Evolutionary conservation across 2,797 vertebrate genomes (phyloP), one percentile per base, ranked within the genome.

Genomic region (Chelmon rostratus): DNA sequence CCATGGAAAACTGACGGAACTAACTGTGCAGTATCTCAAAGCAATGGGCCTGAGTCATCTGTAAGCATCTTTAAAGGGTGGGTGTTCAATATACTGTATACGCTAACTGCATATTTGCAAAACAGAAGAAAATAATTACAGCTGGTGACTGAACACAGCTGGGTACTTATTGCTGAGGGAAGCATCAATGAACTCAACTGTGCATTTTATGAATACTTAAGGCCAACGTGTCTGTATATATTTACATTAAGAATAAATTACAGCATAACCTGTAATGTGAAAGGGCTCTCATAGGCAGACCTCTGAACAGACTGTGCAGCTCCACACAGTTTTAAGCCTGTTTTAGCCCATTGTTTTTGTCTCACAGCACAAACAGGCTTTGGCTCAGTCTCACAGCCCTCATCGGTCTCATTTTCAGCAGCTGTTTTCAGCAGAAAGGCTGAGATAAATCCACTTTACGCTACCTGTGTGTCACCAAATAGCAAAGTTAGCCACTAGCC

Each of bases 1-100:
- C 74, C 71, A 66, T 62, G 77, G 64, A 85, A 65, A 78, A 82
- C 64, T 80, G 82, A 69, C 6, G 66, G 78, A 92, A 87, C 81
- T 86, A 88, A 91, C 88, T 86, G 82, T 61, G 67, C 81, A 28
- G 78, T 61, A 82, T 90, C 83, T 90, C 71, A 79, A 82, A 86
- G 84, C 73, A 23, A 68, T 70, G 81, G 68, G 84, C 78, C 77
- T 4, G 47, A 81, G 73, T 90, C 77, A 71, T 54, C 82, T 62
- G 66, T 50, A 50, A 53, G 63, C 75, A 47, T 74, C 76, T 90
- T 74, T 78, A 68, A 83, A 85, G 64, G 37, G 65, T 64, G 62
- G 44, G 19, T 25, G 73, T 75, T 82, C 44, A 68, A 73, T 78
- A 73, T 62, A 62, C 46, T 53, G 58, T 46, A 77, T 52, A 40